phyloP scores from a whole-genome alignment of 1,140 invertebrate genomes.

The Ladona fulva region DNA sequence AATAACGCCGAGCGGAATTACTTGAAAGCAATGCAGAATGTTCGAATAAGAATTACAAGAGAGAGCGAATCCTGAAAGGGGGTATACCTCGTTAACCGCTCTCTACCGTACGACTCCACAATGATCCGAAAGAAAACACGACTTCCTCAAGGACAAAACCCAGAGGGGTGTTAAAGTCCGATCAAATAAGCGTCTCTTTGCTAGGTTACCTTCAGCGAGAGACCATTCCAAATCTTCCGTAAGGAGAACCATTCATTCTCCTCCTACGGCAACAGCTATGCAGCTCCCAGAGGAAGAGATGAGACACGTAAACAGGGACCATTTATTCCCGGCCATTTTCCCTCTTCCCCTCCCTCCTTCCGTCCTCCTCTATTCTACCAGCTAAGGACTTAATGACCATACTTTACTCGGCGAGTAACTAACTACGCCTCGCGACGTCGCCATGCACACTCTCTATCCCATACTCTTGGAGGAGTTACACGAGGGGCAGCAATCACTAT shows the following conservation, averaged over 20 bases:
- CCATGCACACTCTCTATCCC: neutral
- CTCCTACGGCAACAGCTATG: neutral
- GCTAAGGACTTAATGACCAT: constrained; percentile 1
- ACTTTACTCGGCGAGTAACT: neutral
- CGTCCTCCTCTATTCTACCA: neutral
- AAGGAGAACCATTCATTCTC: neutral
- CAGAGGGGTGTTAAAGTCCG: constrained; percentile 7
- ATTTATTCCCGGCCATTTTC: neutral
- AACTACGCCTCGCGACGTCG: neutral
- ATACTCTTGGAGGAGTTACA: neutral
- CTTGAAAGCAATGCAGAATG: no score
- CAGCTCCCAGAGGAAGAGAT: neutral
- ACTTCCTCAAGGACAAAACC: neutral
- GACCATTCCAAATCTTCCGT: neutral
- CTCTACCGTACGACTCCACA: neutral
- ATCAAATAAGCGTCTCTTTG: neutral
- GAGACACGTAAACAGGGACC: neutral
- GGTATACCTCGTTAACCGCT: neutral
- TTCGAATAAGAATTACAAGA: neutral
- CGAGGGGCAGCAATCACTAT: neutral
- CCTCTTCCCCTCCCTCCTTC: neutral
- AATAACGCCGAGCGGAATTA: no score
- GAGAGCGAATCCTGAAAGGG: neutral
- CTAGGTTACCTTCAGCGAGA: neutral
- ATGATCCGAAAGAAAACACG: neutral